Evolutionary conservation across 2,113 vertebrate species (phyloP), one percentile per base, ranked within the genome.

Genomic region (Petromus typicus): DNA sequence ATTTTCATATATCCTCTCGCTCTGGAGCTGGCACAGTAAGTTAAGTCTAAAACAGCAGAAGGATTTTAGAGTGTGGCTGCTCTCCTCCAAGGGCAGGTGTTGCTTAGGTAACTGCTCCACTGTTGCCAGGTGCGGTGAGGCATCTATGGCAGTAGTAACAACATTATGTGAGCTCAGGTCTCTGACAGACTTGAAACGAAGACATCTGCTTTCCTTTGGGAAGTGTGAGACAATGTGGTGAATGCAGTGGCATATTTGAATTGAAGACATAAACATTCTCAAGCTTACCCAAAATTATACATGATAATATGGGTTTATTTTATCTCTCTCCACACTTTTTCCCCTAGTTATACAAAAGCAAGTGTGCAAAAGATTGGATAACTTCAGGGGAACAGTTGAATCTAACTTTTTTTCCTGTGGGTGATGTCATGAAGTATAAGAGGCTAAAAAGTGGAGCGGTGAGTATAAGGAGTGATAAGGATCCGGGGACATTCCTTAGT

Each of bases 161-260:
- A 34, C 40, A 34, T 18, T 61, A 25, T 81, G 66, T 30, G 54
- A n/a, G 34, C 89, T 78, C 40, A 64, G 34, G 48, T 82, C 90
- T 86, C 88, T 89, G 78, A 82, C 66, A 75, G 45, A 56, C 86
- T 89, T 59, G 93, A 89, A 79, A 92, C 45, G 83, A 75, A 95
- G 93, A 59, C 95, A 95, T 94, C 78, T 96, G 83, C 78, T 93
- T 89, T 59, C 63, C 57, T 95, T 56, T 14, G 22, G 79, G 86
- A 95, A 80, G 63, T 91, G 88, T 89, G 94, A 97, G 96, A 95
- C 89, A 45, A 22, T 75, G 61, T 89, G 79, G 27, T 83, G 75
- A 54, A 95, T 56, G 67, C 34, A 83, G 89, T 92, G 54, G 67
- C 71, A 56, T 95, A 43, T 92, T 95, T 95, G 86, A 90, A 84